phyloP scores from a whole-genome alignment of 2,113 vertebrate genomes.

The Heliornis fulica region DNA sequence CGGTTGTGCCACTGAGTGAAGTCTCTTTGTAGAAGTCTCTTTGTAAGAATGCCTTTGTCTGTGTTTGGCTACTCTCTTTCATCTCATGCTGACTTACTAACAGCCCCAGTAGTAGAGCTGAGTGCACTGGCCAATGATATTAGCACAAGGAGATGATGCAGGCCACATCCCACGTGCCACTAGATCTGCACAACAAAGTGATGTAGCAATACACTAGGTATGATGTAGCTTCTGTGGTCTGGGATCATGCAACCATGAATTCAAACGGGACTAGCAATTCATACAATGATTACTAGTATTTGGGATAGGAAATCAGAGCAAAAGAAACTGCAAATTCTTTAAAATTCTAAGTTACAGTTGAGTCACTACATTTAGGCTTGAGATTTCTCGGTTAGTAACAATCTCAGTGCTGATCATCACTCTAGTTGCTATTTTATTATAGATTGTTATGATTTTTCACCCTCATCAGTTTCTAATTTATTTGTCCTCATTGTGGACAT shows the following conservation, averaged over 20 bases:
- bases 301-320: not conserved
- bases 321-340: not conserved
- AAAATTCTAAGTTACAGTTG: not conserved
- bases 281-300: not conserved
- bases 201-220: not conserved
- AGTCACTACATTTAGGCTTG: not conserved
- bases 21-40: not conserved
- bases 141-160: not conserved
- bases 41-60: not conserved
- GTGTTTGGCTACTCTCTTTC: not conserved
- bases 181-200: not conserved
- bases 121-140: not conserved
- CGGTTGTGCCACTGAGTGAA: not conserved
- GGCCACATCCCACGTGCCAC: not conserved
- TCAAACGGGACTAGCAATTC: not conserved
- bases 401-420: not conserved
- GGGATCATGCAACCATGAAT: not conserved
- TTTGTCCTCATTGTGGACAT: not conserved
- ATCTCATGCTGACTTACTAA: not conserved
- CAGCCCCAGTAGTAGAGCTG: not conserved
- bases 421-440: not conserved
- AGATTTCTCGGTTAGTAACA: not conserved
- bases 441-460: not conserved
- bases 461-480: accelerated
- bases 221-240: not conserved